Conservation (phyloP, 2,888 invertebrate species). For the Cephus runcator region DNA sequence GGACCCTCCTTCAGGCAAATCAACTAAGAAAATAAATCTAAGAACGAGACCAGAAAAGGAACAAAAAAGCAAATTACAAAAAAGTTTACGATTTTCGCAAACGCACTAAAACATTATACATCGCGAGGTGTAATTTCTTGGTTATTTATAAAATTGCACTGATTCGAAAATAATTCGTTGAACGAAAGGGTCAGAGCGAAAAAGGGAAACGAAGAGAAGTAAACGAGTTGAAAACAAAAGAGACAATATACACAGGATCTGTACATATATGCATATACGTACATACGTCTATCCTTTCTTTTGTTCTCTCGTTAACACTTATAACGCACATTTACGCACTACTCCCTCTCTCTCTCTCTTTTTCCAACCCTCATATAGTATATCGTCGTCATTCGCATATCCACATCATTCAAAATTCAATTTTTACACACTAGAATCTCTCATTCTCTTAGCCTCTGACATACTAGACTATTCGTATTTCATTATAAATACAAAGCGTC, state of each 20-base stretch:
- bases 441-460: conserved; percentile 30
- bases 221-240: background rate
- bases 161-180: background rate
- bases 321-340: background rate
- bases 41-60: background rate
- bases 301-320: background rate
- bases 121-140: background rate
- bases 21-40: background rate
- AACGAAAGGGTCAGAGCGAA: background rate
- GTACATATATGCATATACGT: background rate
- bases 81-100: background rate
- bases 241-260: background rate
- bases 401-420: background rate
- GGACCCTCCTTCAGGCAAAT: too few species aligned
- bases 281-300: background rate
- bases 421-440: conserved; percentile 7
- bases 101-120: background rate
- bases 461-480: conserved; percentile 31
- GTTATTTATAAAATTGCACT: background rate
- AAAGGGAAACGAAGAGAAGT: background rate
- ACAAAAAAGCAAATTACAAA: background rate
- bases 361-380: background rate
- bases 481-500: conserved; percentile 24
- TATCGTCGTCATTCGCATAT: background rate
- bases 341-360: too few species aligned